A percentile compares a stretch with the other conserved stretches of the same genome.
Evolutionary conservation across 2,113 vertebrate genomes (phyloP).

Genomic region (Nibea albiflora): DNA sequence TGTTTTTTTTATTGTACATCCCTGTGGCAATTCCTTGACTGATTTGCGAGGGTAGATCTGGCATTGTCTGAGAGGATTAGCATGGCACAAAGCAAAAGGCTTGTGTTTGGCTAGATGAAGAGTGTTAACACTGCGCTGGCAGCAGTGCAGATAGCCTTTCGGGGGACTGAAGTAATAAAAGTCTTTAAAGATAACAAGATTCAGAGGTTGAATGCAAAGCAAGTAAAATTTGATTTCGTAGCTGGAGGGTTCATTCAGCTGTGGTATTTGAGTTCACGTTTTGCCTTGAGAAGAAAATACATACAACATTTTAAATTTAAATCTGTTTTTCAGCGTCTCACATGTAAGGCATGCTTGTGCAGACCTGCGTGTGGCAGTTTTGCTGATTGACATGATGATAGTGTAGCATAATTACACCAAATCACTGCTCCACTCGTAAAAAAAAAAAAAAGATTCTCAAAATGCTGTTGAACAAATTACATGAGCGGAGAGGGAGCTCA

Average conservation of each 20-base stretch:
- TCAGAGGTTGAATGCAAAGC: constrained; percentile 37
- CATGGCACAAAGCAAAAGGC: constrained; percentile 22
- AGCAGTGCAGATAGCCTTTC: constrained; percentile 46
- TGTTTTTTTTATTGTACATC: constrained; percentile 18
- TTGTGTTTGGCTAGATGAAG: constrained; percentile 48
- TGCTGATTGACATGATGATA: constrained; percentile 23
- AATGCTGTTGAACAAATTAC: constrained; percentile 8
- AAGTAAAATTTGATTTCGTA: constrained; percentile 31
- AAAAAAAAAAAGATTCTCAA: constrained; percentile 2
- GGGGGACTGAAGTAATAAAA: constrained; percentile 31
- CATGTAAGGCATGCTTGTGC: neutral
- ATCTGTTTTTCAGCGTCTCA: constrained; percentile 17
- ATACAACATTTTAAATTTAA: neutral
- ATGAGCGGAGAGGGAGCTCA: neutral
- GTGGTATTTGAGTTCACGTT: constrained; percentile 8
- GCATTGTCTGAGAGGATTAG: constrained; percentile 51
- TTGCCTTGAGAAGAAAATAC: neutral
- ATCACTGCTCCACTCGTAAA: constrained; percentile 8
- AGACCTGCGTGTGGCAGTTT: neutral
- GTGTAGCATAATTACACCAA: constrained; percentile 8
- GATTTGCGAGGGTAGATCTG: constrained; percentile 28
- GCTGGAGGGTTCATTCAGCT: constrained; percentile 7
- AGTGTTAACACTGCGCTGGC: constrained; percentile 44
- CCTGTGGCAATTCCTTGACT: constrained; percentile 35
- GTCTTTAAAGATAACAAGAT: constrained; percentile 54